A percentile compares a stretch with the other conserved stretches of the same genome.
Evolutionary conservation across 2,797 vertebrate genomes (phyloP).

Genomic region (Notoglanidium macrostoma): DNA sequence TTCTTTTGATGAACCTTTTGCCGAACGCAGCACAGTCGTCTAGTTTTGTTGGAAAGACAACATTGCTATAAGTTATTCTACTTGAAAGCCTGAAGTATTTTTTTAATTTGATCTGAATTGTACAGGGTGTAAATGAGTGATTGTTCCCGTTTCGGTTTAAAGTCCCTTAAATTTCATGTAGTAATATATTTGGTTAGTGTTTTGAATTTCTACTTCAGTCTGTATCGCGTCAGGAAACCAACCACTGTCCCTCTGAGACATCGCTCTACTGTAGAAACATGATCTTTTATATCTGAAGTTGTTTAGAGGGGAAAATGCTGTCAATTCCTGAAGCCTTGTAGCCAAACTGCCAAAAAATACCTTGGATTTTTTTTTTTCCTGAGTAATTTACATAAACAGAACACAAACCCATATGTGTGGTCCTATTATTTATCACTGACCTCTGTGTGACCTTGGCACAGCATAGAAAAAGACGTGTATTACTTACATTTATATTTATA

Average conservation of each 20-base stretch:
- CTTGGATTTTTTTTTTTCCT: conserved; percentile 53
- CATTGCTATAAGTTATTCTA: conserved; percentile 86
- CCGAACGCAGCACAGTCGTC: conserved; percentile 53
- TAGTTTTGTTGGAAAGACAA: conserved; percentile 45
- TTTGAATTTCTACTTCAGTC: conserved; percentile 55
- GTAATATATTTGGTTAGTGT: conserved; percentile 62
- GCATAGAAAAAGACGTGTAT: not conserved
- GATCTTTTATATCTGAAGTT: conserved; percentile 47
- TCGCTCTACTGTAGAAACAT: conserved; percentile 60
- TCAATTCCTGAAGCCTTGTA: conserved; percentile 59
- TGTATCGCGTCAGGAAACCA: conserved; percentile 46
- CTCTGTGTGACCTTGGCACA: not conserved
- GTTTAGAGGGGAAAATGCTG: conserved; percentile 57
- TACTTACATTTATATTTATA: not conserved
- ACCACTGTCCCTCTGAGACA: conserved; percentile 50
- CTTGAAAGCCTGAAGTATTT: conserved; percentile 69
- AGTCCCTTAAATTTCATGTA: conserved; percentile 63
- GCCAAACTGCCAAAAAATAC: conserved; percentile 50
- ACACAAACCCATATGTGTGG: conserved; percentile 39
- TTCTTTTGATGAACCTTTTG: conserved; percentile 89
- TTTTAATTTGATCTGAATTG: conserved; percentile 71
- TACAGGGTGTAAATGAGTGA: conserved; percentile 66
- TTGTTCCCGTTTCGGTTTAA: conserved; percentile 43
- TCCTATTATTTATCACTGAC: not conserved
- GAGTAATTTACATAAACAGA: conserved; percentile 73